phyloP scores from a whole-genome alignment of 2,113 vertebrate species.

The Centropus bengalensis region DNA sequence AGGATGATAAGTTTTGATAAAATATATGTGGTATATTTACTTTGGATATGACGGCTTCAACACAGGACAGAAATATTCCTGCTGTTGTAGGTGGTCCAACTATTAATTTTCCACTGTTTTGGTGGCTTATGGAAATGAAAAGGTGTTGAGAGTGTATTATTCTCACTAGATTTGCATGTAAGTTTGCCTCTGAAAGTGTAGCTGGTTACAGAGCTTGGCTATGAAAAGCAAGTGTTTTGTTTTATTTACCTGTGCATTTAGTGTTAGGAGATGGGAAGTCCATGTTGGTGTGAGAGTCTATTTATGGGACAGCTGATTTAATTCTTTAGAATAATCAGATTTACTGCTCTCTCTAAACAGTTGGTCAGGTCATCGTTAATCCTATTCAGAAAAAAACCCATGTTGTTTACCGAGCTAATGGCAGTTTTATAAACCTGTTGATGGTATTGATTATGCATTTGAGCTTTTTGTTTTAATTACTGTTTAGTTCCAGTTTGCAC shows the following conservation, averaged over 20 bases:
- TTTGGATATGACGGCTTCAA: background rate
- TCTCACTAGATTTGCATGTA: background rate
- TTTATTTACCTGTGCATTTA: background rate
- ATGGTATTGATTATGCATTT: background rate
- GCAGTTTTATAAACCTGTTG: background rate
- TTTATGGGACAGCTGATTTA: conserved; percentile 11
- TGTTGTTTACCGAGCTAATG: background rate
- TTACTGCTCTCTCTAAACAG: background rate
- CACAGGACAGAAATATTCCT: background rate
- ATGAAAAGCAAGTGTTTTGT: background rate
- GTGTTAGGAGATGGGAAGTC: background rate
- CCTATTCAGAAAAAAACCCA: background rate
- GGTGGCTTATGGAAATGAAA: background rate
- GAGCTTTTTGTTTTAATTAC: background rate
- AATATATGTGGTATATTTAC: background rate
- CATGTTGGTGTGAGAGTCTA: background rate
- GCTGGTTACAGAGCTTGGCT: background rate
- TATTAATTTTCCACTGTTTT: background rate
- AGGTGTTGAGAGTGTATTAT: background rate
- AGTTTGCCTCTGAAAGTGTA: background rate
- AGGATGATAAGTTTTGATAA: background rate
- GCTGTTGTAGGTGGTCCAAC: accelerated
- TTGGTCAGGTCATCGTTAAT: background rate
- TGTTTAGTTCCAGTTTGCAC: background rate
- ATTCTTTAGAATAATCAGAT: conserved; percentile 28